Base-by-base conservation (phyloP, 1,140 invertebrate species). In the Colletes gigas region DNA sequence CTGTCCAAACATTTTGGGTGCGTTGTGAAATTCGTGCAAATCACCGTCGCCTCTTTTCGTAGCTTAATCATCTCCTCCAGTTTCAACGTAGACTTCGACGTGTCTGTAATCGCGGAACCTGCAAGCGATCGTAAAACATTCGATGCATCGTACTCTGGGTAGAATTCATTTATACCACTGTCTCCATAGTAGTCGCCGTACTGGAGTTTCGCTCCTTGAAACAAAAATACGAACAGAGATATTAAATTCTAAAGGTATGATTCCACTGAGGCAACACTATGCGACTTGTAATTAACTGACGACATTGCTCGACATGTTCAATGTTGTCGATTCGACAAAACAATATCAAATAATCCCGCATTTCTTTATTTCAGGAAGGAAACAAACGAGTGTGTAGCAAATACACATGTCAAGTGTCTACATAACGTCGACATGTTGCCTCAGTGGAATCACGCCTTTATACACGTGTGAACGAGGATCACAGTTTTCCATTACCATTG, bases 111-210 rank as follows among this genome's bases (percentile, higher is more conserved):
- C 0, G 89, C 89, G 7, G 15, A 71, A 19, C 84, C 82, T 5
- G 79, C 78, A 1, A 55, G n/a, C 0, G 92, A 93, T 7, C 76
- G 52, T 1, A 91, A 55, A 17, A 91, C 75, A 2, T 65, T 44
- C 0, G 67, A 73, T 0, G 83, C 19, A 69, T 90, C 69, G 55
- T 93, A 93, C 0, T 78, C 6, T 17, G 88, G 86, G 68, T 90
- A 90, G 4, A 72, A 72, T 14, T 59, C 4, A 62, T 82, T 63
- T 14, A 72, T 78, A 47, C 89, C 89, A 68, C 52, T 77, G 6
- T 88, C 87, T 1, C 90, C 89, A 47, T 89, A 91, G 80, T 91
- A 89, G n/a, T 72, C 71, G 17, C 80, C 78, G 3, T 74, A 73
- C 6, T 10, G 0, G 4, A 15, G 7, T 0, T 19, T 41, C 10